Conservation (phyloP, 2,113 vertebrate genomes). For the Dromiciops gliroides region DNA sequence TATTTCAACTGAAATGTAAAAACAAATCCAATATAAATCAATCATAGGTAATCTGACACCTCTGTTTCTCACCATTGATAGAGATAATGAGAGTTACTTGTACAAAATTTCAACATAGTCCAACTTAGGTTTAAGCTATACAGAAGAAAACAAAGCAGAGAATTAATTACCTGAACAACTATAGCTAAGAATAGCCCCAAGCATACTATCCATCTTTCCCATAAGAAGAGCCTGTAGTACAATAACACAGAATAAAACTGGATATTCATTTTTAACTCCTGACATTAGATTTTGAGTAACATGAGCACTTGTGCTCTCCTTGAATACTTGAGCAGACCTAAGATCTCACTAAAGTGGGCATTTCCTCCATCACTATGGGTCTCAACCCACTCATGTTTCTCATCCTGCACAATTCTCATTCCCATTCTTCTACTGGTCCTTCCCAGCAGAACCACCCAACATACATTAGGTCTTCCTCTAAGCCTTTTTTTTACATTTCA, state of each 20-base stretch:
- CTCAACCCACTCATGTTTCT: background rate
- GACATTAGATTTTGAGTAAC: background rate
- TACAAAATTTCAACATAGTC: background rate
- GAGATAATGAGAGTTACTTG: background rate
- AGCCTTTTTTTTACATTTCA: too few relatives aligned
- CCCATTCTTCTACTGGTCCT: background rate
- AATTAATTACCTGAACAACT: background rate
- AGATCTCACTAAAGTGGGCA: background rate
- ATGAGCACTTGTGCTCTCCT: background rate
- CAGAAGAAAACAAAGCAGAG: background rate
- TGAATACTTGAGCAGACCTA: background rate
- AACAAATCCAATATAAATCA: background rate
- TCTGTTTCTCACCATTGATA: background rate
- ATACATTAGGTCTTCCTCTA: background rate
- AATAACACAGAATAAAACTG: background rate
- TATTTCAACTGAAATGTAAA: background rate
- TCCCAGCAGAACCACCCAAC: background rate
- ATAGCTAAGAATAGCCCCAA: background rate
- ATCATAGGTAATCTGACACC: background rate
- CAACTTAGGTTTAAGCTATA: background rate
- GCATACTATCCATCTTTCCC: background rate
- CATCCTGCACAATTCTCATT: background rate
- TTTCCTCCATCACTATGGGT: background rate
- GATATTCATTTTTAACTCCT: background rate
- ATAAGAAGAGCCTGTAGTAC: background rate